A percentile compares a stretch with the other conserved stretches of the same genome.
These are phyloP conservation scores for Apamea sordens DNA, from an alignment of 2,888 invertebrate genomes.

Conservation along the genomic window DNA sequence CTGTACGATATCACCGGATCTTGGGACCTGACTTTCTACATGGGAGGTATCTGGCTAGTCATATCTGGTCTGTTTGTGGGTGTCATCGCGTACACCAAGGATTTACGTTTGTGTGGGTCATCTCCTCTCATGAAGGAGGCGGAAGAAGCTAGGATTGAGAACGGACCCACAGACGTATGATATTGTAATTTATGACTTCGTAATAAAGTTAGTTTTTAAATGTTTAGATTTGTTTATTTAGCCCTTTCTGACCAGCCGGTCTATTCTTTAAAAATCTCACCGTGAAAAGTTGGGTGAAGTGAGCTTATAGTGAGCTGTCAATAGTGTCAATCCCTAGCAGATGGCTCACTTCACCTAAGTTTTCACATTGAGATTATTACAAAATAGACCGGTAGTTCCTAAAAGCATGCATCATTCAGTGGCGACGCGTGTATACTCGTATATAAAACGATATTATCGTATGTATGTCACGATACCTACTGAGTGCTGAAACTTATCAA, in stretches of 20 bases:
- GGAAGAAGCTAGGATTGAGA: constrained; percentile 69
- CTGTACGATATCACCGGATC: constrained; percentile 80
- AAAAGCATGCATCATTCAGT: neutral
- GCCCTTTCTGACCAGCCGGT: too few species aligned
- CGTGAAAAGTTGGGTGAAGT: neutral
- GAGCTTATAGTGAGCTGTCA: neutral
- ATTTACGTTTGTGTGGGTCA: constrained; percentile 80
- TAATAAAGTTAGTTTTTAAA: constrained; percentile 55
- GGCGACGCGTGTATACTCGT: neutral
- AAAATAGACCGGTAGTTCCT: neutral
- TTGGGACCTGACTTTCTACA: constrained; percentile 86
- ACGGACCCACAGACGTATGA: constrained; percentile 52
- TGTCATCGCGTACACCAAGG: constrained; percentile 82
- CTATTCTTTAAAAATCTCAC: too few species aligned
- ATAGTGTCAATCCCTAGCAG: too few species aligned
- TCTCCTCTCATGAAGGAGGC: constrained; percentile 79
- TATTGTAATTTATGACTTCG: constrained; percentile 23
- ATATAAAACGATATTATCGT: neutral
- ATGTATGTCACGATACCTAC: constrained; percentile 18
- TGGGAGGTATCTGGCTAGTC: constrained; percentile 82
- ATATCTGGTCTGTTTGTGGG: constrained; percentile 81
- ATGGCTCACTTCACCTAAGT: neutral
- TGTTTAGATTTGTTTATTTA: constrained; percentile 6
- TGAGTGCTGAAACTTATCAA: constrained; percentile 16
- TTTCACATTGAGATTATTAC: neutral